Percentiles rank a stretch among this genome's conserved stretches.
phyloP scores from a whole-genome alignment of 2,797 vertebrate species.

The Bradypodion ventrale region DNA sequence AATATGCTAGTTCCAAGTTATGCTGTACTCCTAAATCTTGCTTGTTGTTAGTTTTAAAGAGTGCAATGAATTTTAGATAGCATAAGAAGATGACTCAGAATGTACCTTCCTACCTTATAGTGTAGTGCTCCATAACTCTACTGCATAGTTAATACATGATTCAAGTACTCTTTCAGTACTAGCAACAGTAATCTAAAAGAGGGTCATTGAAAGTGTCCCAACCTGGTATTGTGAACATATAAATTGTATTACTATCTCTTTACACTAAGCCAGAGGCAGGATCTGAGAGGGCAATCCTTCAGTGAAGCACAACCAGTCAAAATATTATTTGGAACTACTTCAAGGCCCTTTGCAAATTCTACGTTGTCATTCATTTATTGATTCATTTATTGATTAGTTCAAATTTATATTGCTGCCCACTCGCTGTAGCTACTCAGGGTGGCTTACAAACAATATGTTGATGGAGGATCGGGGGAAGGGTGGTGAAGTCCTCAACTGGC shows the following conservation, averaged over 20 bases:
- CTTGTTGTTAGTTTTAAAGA: neutral
- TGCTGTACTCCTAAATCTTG: neutral
- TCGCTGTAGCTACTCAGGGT: too few relatives aligned
- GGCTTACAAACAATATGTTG: too few relatives aligned
- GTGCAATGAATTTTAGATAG: neutral
- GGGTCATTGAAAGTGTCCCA: neutral
- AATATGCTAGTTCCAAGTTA: neutral
- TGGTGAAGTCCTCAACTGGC: too few relatives aligned
- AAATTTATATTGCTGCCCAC: too few relatives aligned
- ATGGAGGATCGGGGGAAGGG: too few relatives aligned
- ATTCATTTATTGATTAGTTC: too few relatives aligned
- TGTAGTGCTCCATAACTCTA: neutral
- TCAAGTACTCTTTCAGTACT: neutral
- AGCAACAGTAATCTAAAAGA: neutral
- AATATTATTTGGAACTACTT: conserved; percentile 27
- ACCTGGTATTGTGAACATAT: neutral
- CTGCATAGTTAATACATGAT: neutral
- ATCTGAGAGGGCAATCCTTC: conserved; percentile 13
- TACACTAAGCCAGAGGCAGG: neutral
- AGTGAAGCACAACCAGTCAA: neutral
- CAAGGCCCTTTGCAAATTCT: neutral
- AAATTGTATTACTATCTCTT: neutral
- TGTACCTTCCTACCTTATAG: neutral
- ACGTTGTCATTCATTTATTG: too few relatives aligned
- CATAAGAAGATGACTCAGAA: neutral